Percentiles rank a stretch among this genome's conserved stretches.
Conservation (phyloP, 2,797 vertebrate genomes). For the Rhinoraja longicauda region DNA sequence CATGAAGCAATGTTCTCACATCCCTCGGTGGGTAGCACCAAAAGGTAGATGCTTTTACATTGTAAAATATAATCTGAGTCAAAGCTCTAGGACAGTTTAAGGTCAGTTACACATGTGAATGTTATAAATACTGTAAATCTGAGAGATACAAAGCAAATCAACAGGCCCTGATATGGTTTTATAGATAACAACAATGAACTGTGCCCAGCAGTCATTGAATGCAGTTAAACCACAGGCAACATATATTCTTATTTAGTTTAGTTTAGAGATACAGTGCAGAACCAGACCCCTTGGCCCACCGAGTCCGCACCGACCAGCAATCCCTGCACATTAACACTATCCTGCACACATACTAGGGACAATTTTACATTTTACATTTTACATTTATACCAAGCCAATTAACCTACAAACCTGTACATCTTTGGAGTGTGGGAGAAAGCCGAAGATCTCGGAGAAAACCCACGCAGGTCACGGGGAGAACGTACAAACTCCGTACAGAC, state of each 20-base stretch:
- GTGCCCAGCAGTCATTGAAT: background rate
- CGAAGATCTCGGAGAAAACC: too few species aligned
- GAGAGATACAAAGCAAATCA: background rate
- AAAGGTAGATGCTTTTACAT: background rate
- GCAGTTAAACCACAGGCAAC: background rate
- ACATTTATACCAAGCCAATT: too few species aligned
- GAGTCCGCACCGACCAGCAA: too few species aligned
- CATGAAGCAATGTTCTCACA: background rate
- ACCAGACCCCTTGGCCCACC: too few species aligned
- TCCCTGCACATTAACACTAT: too few species aligned
- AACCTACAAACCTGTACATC: too few species aligned
- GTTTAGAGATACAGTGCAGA: too few species aligned
- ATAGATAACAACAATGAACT: background rate
- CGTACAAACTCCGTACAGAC: too few species aligned
- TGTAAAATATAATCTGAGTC: background rate
- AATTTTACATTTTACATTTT: too few species aligned
- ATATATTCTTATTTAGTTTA: background rate
- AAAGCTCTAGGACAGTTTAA: background rate
- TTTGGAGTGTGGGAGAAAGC: too few species aligned
- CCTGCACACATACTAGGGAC: too few species aligned
- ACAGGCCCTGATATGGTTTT: background rate
- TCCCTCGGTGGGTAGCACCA: background rate
- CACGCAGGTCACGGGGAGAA: too few species aligned
- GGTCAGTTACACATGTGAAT: background rate
- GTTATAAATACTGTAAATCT: background rate